Evolutionary conservation across 2,113 vertebrate species (phyloP), one percentile per base, ranked within the genome.

Genomic region (Neolamprologus falcicula): DNA sequence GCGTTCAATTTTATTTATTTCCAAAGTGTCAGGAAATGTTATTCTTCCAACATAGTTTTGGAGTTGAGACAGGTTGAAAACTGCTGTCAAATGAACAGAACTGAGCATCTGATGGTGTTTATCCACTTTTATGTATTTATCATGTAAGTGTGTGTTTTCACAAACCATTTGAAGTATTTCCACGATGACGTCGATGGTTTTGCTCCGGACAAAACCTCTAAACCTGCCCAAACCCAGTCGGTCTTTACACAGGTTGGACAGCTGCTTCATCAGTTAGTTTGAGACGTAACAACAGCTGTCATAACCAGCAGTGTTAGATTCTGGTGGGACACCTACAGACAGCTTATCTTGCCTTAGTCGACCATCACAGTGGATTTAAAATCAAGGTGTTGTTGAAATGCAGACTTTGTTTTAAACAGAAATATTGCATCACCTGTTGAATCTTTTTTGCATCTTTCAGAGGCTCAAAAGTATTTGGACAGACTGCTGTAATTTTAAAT

Each of bases 321-420:
- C 0, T 35, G 59, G 4, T 19, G 1, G 40, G 68, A 2, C 7
- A 1, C 13, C 37, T 37, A 7, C 37, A 71, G 37, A 26, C 14
- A 1, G 40, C 35, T 71, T 9, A 0, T 24, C 37, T 42, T 45
- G 8, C 35, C 35, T 73, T 16, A 10, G 13, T 73, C 0, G 37
- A 3, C 37, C 21, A 45, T 42, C 37, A 7, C 68, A 73, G 21
- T 28, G 21, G 21, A 5, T 45, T 17, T 73, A 0, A 73, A 73
- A 73, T 73, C 40, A 28, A 28, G 3, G 40, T 28, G 40, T 26
- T 26, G 6, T 16, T 45, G 37, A 73, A 24, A 40, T 24, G 37
- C 37, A 24, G 37, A 42, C 37, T 71, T 71, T 71, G 19, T 26
- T 73, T 73, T 19, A 19, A 76, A 76, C 71, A 12, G 0, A 76